Evolutionary conservation across 1,140 invertebrate genomes (phyloP).

Genomic region (Drosophila nikananu): DNA sequence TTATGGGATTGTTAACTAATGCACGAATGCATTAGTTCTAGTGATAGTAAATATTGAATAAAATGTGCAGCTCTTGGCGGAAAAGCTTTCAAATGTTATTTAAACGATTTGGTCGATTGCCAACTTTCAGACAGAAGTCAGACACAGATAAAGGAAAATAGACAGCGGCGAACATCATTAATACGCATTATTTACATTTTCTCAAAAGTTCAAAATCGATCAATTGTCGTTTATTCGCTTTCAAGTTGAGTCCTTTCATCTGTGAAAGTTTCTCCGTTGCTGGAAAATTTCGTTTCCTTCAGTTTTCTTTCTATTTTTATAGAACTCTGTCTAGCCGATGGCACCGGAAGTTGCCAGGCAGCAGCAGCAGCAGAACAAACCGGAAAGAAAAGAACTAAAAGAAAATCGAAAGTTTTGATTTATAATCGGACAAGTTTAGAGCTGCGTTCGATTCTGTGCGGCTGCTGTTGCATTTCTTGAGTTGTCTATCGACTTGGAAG

Average conservation of each 20-base stretch:
- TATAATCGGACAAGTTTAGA: conserved; percentile 72
- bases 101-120: conserved; percentile 20
- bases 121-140: conserved; percentile 36
- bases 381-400: conserved; percentile 32
- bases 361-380: conserved; percentile 25
- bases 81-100: conserved; percentile 27
- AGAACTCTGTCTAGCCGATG: conserved; percentile 59
- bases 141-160: conserved; percentile 16
- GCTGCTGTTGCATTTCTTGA: conserved; percentile 28
- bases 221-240: conserved; percentile 70
- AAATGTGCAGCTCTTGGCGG: conserved; percentile 7
- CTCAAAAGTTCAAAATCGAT: conserved; percentile 59
- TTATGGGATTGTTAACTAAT: conserved; percentile 55
- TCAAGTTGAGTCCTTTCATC: conserved; percentile 36
- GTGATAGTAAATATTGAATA: conserved; percentile 45
- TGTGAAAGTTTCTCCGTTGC: conserved; percentile 51
- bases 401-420: conserved; percentile 79
- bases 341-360: conserved; percentile 55
- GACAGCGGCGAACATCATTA: conserved; percentile 50
- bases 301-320: conserved; percentile 23
- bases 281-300: conserved; percentile 22
- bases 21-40: conserved; percentile 65
- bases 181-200: conserved; percentile 58
- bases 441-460: conserved; percentile 53
- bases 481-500: conserved; percentile 13